Base-by-base conservation (phyloP, 2,888 invertebrate genomes). In the Microplitis manilae region DNA sequence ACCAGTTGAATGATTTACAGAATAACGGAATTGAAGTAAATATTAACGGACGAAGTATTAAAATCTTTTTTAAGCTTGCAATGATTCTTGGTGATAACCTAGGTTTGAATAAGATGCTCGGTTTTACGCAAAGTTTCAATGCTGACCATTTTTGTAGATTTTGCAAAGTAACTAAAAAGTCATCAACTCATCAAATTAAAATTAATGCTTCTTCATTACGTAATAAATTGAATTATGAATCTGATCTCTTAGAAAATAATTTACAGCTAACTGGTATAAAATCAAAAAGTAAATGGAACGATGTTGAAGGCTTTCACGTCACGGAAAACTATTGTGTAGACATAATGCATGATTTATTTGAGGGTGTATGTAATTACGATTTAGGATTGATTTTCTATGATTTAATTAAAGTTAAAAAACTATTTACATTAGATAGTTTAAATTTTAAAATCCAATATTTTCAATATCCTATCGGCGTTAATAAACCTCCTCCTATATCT, bases 1-100 rank as follows among this genome's bases (percentile, higher is more conserved):
- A 73, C 15, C 13, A 73, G 17, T 73, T 76, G 17, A 78, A 78
- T 73, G 30, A 5, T 13, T 73, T 76, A 9, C 69, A 73, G 5
- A 40, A 50, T 15, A 13, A 41, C 5, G 74, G 65, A 17, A 69
- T 73, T 8, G 40, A 30, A 30, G 59, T 69, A 0, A 17, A 30
- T 5, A 59, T 71, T 8, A 15, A 50, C 13, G 38, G 40, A 13
- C 50, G 20, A 8, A 61, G 20, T 6, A 62, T 40, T 7, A 72
- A 64, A 7, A 30, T 67, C 61, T 73, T 59, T 20, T 76, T 73
- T 39, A 73, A 68, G 39, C 62, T 76, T 2, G 72, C 64, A n/a
- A 13, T 73, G 38, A 50, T 78, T 8, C 38, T 76, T 30, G 78
- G 78, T 9, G 78, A 75, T 59, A 77, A 77, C 62, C 67, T 74